Evolutionary conservation across 1,140 invertebrate genomes (phyloP).

Genomic region (Penaeus indicus): DNA sequence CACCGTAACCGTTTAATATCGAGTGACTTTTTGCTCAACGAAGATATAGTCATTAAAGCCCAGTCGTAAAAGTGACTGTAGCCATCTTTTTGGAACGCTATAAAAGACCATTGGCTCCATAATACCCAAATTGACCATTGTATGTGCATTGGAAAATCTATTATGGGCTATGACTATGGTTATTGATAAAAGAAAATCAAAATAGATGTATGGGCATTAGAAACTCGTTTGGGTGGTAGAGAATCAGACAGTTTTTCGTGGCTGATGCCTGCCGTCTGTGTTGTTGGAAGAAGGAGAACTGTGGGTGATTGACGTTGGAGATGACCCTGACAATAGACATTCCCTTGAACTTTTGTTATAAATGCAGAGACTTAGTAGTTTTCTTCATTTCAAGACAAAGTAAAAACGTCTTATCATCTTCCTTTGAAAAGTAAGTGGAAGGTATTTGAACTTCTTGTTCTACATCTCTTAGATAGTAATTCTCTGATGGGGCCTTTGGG

Average conservation of each 20-base stretch:
- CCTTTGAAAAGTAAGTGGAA: constrained; percentile 58
- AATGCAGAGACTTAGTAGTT: constrained; percentile 51
- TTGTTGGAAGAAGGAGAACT: constrained; percentile 44
- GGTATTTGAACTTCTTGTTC: constrained; percentile 28
- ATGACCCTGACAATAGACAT: constrained; percentile 46
- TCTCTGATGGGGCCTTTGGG: background rate
- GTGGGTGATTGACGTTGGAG: constrained; percentile 44
- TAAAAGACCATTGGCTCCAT: constrained; percentile 53
- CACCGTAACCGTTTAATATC: background rate
- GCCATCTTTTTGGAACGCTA: constrained; percentile 46
- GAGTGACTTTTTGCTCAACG: background rate
- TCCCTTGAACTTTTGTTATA: constrained; percentile 55
- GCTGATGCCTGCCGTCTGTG: constrained; percentile 32
- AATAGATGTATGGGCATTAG: constrained; percentile 48
- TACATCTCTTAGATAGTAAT: constrained; percentile 3
- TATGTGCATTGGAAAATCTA: constrained; percentile 40
- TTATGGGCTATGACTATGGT: constrained; percentile 37
- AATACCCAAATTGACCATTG: constrained; percentile 54
- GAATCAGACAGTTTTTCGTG: constrained; percentile 43
- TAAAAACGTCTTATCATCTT: constrained; percentile 47
- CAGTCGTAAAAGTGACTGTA: constrained; percentile 36
- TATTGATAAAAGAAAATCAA: constrained; percentile 46
- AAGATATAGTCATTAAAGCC: constrained; percentile 23
- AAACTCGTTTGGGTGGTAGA: constrained; percentile 48
- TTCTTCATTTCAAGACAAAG: constrained; percentile 57